Conservation (phyloP, 2,888 invertebrate genomes). For the Cinara cedri region DNA sequence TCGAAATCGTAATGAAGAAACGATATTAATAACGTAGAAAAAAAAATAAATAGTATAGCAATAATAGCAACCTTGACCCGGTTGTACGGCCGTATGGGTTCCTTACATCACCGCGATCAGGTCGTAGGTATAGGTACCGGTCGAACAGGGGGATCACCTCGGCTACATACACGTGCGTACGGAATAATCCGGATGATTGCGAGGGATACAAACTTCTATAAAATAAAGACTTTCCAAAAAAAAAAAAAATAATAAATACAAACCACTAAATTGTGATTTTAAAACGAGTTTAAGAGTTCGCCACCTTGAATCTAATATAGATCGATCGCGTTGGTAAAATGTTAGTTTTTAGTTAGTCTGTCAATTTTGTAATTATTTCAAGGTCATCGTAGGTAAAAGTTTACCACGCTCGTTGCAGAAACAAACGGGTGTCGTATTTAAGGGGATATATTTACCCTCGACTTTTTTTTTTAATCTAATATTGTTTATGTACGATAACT, state of each 20-base stretch:
- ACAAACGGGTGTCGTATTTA: too few species aligned
- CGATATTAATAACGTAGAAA: conserved; percentile 4
- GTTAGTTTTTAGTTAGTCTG: too few species aligned
- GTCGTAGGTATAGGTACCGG: conserved; percentile 27
- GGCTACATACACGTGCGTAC: background rate
- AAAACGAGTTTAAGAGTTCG: background rate
- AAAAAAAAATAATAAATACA: background rate
- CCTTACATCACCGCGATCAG: conserved; percentile 24
- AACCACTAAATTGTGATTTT: too few species aligned
- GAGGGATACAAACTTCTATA: conserved; percentile 25
- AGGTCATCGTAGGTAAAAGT: too few species aligned
- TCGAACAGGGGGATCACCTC: background rate
- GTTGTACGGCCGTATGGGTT: conserved; percentile 10
- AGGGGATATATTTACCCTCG: too few species aligned
- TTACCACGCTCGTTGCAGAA: too few species aligned
- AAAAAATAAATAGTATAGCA: background rate
- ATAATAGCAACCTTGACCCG: conserved; percentile 47
- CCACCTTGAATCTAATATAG: conserved; percentile 25
- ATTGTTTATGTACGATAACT: too few species aligned
- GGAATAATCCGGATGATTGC: background rate
- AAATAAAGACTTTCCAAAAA: conserved; percentile 39
- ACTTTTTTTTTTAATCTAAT: too few species aligned
- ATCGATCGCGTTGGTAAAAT: too few species aligned
- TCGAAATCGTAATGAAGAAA: conserved; percentile 50
- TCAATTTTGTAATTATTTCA: too few species aligned